Evolutionary conservation across 2,113 vertebrate genomes (phyloP).

Genomic region (Mobula birostris): DNA sequence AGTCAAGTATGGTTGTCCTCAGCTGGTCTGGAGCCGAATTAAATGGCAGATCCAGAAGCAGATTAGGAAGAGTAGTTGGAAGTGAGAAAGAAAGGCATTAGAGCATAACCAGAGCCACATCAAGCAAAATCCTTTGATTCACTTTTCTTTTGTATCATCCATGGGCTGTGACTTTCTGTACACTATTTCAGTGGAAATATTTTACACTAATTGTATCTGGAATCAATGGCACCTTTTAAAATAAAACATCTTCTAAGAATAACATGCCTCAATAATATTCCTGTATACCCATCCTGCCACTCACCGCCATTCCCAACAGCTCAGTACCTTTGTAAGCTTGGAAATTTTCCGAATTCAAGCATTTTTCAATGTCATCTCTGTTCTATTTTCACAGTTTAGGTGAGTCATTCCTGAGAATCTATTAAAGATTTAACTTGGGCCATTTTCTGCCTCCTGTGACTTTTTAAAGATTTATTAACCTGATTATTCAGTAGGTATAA

Average conservation of each 20-base stretch:
- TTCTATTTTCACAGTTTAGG: not conserved
- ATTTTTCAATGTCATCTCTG: not conserved
- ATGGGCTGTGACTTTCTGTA: not conserved
- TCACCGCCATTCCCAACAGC: not conserved
- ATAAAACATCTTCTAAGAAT: not conserved
- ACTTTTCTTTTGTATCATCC: not conserved
- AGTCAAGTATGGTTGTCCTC: not conserved
- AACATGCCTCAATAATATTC: not conserved
- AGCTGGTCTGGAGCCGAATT: not conserved
- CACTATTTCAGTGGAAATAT: no score
- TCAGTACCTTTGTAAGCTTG: not conserved
- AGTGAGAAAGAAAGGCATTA: no score
- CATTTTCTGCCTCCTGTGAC: not conserved
- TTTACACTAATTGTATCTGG: not conserved
- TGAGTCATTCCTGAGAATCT: not conserved
- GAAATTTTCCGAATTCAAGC: not conserved
- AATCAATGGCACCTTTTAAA: not conserved
- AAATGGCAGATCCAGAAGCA: not conserved
- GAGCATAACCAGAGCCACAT: no score
- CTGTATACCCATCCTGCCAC: not conserved
- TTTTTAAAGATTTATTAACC: not conserved
- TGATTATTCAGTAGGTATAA: not conserved
- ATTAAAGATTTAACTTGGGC: not conserved
- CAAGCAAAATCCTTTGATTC: not conserved
- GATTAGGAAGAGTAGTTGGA: no score